Conservation (phyloP, 23 tunicate species). For the Ciona savignyi region DNA sequence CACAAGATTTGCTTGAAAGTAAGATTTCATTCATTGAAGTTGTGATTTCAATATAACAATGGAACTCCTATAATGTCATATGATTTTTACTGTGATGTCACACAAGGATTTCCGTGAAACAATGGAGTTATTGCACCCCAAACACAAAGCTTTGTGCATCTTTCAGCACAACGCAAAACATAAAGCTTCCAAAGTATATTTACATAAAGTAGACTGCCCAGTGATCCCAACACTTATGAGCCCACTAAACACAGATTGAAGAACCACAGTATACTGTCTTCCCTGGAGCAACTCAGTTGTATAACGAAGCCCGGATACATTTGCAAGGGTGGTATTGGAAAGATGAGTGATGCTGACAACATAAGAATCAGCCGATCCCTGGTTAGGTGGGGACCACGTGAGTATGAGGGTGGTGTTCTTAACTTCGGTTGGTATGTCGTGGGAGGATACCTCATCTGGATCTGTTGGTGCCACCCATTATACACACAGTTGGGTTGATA, state of each 20-base stretch:
- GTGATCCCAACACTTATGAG: background rate
- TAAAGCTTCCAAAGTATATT: background rate
- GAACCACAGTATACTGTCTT: conserved; percentile 5
- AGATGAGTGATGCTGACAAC: background rate
- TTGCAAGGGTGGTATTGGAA: too few species aligned
- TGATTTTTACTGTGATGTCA: too few species aligned
- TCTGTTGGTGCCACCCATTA: background rate
- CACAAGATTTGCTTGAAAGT: too few species aligned
- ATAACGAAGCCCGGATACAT: background rate
- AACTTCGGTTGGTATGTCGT: background rate
- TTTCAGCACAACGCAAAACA: background rate
- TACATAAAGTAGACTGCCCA: background rate
- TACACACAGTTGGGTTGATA: background rate
- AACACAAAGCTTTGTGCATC: background rate
- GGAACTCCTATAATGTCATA: too few species aligned
- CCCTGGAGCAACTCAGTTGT: conserved; percentile 8
- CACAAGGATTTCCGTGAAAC: background rate
- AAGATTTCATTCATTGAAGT: too few species aligned
- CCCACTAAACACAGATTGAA: background rate
- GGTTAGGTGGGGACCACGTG: background rate
- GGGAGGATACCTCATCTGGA: conserved; percentile 1
- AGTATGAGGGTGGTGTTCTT: background rate
- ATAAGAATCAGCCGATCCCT: background rate
- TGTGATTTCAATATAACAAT: too few species aligned
- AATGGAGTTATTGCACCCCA: background rate